Evolutionary conservation across 2,113 vertebrate species (phyloP).

Genomic region (Mustelus asterias): DNA sequence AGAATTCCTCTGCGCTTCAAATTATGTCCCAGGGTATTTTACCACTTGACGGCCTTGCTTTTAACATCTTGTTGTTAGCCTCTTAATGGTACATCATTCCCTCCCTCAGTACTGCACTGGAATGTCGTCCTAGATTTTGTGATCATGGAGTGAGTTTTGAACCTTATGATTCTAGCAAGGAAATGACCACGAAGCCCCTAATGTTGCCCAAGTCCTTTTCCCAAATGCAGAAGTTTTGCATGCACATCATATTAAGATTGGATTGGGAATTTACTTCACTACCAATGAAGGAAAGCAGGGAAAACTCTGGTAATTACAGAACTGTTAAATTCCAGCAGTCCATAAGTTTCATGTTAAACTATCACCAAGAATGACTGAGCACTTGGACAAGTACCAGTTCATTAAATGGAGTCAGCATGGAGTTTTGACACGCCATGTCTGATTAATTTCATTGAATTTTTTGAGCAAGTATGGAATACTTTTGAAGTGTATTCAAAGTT

Average conservation of each 20-base stretch:
- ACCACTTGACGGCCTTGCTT: neutral
- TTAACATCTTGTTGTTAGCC: neutral
- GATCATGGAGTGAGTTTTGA: neutral
- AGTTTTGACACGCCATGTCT: neutral
- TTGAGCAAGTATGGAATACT: neutral
- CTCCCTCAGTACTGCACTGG: neutral
- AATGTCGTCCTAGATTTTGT: neutral
- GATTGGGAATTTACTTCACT: neutral
- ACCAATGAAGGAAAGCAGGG: neutral
- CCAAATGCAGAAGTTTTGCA: neutral
- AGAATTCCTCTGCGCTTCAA: neutral
- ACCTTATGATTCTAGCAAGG: neutral
- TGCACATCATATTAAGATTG: neutral
- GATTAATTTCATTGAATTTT: neutral
- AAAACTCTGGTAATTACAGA: neutral
- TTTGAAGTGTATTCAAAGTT: neutral
- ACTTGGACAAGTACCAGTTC: neutral
- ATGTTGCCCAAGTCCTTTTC: neutral
- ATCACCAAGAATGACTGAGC: neutral
- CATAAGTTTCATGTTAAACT: neutral
- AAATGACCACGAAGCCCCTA: neutral
- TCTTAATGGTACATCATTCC: neutral
- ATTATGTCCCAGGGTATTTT: neutral
- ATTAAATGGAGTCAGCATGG: neutral
- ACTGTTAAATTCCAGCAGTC: neutral